phyloP scores from a whole-genome alignment of 1,140 invertebrate genomes.

The Meloidogyne exigua region DNA sequence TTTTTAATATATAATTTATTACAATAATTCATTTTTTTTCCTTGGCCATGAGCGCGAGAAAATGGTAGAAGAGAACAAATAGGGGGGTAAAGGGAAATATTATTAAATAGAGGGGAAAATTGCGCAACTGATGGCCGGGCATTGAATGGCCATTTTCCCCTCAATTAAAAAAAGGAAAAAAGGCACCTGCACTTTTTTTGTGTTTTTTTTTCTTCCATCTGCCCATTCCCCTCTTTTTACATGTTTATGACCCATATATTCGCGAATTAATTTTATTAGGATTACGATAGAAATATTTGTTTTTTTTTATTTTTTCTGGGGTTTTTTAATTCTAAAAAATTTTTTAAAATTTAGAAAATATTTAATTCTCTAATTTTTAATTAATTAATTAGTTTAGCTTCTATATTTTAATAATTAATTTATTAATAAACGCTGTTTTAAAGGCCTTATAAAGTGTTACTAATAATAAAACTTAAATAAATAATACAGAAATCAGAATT shows the following conservation, averaged over 20 bases:
- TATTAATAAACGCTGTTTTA: no score
- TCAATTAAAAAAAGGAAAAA: not conserved
- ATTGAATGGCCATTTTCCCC: not conserved
- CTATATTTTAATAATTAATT: no score
- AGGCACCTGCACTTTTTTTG: not conserved
- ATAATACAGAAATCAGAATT: no score
- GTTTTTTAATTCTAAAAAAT: no score
- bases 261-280: not conserved
- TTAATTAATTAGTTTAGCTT: no score
- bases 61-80: conserved; percentile 3
- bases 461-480: no score
- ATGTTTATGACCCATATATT: not conserved
- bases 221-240: not conserved
- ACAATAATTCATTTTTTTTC: not conserved
- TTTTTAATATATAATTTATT: not conserved
- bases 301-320: no score
- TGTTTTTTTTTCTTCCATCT: not conserved
- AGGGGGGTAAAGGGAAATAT: not conserved
- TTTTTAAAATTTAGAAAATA: no score
- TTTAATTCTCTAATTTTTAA: no score
- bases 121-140: not conserved
- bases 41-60: conserved; percentile 9
- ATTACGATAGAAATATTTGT: no score
- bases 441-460: no score
- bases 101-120: not conserved